phyloP scores from a whole-genome alignment of 2,888 invertebrate genomes.

The Melinaea menophilus region DNA sequence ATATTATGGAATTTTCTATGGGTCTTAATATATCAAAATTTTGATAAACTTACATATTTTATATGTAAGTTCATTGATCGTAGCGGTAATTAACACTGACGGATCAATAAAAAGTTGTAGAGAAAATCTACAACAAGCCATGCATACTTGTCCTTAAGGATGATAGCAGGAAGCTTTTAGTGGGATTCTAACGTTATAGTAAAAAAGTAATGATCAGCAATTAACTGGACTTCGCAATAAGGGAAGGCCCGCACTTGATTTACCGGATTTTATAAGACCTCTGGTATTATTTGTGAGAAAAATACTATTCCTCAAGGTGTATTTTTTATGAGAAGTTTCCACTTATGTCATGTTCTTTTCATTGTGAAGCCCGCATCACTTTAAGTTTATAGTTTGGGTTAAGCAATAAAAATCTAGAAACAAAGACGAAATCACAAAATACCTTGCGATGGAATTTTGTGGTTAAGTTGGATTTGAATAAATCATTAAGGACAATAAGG shows the following conservation, averaged over 20 bases:
- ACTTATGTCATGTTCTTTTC: slow-evolving; percentile 17
- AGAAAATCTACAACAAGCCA: slow-evolving; percentile 51
- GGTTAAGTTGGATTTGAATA: slow-evolving; percentile 46
- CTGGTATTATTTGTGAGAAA: slow-evolving; percentile 3
- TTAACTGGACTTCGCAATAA: slow-evolving; percentile 51
- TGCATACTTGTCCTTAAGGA: slow-evolving; percentile 59
- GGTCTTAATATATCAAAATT: too few relatives aligned
- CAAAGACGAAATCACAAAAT: slow-evolving; percentile 50
- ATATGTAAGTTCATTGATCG: slow-evolving; percentile 45
- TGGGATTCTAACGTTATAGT: slow-evolving; percentile 50
- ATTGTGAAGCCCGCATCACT: slow-evolving; percentile 51
- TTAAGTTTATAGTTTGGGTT: slow-evolving; percentile 41
- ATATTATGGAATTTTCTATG: too few relatives aligned
- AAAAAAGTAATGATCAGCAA: slow-evolving; percentile 52
- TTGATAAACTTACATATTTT: background rate
- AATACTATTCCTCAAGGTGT: background rate
- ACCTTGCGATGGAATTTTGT: slow-evolving; percentile 52
- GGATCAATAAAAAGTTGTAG: slow-evolving; percentile 48
- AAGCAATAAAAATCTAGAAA: slow-evolving; percentile 55
- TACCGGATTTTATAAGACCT: slow-evolving; percentile 32
- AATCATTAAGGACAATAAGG: slow-evolving; percentile 40
- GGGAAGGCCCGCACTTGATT: slow-evolving; percentile 23
- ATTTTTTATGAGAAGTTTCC: background rate
- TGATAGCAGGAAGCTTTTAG: slow-evolving; percentile 57
- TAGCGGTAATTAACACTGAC: slow-evolving; percentile 38